Conservation (phyloP, 2,797 vertebrate species). For the Enteromius anoplus region DNA sequence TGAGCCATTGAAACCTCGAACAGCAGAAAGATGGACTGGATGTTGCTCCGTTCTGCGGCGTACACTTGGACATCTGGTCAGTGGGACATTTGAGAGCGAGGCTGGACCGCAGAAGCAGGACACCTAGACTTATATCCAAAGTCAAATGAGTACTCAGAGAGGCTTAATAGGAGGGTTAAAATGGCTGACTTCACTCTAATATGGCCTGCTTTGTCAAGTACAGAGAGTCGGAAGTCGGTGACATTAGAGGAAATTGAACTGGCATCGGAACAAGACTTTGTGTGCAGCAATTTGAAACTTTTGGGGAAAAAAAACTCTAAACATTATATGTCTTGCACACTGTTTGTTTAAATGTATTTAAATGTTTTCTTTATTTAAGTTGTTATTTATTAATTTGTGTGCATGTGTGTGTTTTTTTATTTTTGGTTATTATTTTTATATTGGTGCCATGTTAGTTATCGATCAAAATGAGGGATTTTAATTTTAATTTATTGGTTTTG, state of each 20-base stretch:
- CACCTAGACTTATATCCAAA: constrained; percentile 51
- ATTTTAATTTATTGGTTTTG: fast-evolving
- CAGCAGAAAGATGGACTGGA: constrained; percentile 44
- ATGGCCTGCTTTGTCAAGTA: constrained; percentile 26
- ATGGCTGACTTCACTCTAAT: constrained; percentile 44
- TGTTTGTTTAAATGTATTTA: background rate
- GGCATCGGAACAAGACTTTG: constrained; percentile 9
- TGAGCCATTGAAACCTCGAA: constrained; percentile 46
- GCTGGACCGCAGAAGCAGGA: constrained; percentile 41
- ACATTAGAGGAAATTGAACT: constrained; percentile 44
- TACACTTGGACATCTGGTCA: constrained; percentile 54
- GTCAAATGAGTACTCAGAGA: constrained; percentile 48
- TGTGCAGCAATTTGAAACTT: background rate
- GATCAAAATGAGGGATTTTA: background rate
- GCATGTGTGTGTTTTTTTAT: background rate
- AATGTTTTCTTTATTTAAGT: background rate
- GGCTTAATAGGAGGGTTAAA: constrained; percentile 43
- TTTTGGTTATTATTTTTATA: background rate
- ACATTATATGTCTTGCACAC: background rate
- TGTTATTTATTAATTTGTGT: background rate
- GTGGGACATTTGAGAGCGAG: constrained; percentile 53
- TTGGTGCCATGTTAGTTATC: background rate
- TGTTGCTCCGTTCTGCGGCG: constrained; percentile 40
- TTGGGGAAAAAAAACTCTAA: background rate
- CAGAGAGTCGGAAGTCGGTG: constrained; percentile 24